Conservation (phyloP, 2,113 vertebrate genomes). For the Cyprinodon tularosa region DNA sequence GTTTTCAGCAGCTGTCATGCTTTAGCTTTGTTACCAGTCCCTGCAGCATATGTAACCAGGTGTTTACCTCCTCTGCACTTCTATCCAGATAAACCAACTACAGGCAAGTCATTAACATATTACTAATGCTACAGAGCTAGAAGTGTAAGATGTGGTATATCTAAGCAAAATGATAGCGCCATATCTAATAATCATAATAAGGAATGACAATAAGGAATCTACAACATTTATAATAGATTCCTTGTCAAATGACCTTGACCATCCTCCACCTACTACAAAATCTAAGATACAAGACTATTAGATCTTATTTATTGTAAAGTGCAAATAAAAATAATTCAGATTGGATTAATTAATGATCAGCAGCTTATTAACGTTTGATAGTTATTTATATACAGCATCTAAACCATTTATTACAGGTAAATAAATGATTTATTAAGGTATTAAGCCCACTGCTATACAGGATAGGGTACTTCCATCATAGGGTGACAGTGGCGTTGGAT, state of each 20-base stretch:
- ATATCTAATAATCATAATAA: not conserved
- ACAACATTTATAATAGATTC: slow-evolving; percentile 17
- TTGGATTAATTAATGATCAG: too few species aligned
- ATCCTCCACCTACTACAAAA: not conserved
- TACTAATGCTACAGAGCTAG: slow-evolving; percentile 63
- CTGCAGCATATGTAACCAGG: slow-evolving; percentile 78
- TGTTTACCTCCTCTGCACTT: slow-evolving; percentile 73
- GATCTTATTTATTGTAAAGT: too few species aligned
- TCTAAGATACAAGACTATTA: not conserved
- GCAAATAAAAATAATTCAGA: too few species aligned
- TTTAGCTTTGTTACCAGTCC: slow-evolving; percentile 60
- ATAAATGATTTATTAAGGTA: too few species aligned
- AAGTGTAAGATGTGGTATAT: slow-evolving; percentile 60
- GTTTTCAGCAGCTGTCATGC: slow-evolving; percentile 69
- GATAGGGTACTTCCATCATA: too few species aligned
- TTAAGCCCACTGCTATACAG: too few species aligned
- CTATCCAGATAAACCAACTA: slow-evolving; percentile 71
- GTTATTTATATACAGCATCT: too few species aligned
- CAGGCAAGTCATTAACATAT: slow-evolving; percentile 74
- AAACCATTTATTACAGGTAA: too few species aligned
- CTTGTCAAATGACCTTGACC: slow-evolving; percentile 2
- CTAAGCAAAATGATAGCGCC: slow-evolving; percentile 58
- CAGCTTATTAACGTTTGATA: too few species aligned
- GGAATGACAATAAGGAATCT: too few species aligned
- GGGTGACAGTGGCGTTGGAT: too few species aligned